phyloP scores from a whole-genome alignment of 2,113 vertebrate genomes.

The Alaudala cheleensis region DNA sequence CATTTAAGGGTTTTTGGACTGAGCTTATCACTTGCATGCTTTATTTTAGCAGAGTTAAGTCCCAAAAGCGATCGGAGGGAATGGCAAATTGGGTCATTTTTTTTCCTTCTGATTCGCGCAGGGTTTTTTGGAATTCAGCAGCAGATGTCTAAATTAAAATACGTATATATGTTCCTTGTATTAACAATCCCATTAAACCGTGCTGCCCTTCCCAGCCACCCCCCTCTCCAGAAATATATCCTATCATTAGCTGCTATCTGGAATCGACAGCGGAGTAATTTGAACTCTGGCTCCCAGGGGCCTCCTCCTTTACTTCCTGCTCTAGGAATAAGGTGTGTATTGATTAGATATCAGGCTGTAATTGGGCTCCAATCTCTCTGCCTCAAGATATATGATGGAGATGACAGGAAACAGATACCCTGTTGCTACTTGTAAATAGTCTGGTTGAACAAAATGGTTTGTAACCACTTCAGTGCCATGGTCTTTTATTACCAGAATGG shows the following conservation, averaged over 20 bases:
- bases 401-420: constrained; percentile 91
- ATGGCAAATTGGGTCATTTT: background rate
- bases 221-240: constrained; percentile 74
- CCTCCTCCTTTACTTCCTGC: constrained; percentile 94
- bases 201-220: constrained; percentile 28
- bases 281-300: constrained; percentile 91
- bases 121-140: constrained; percentile 28
- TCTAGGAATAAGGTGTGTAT: constrained; percentile 92
- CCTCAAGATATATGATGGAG: constrained; percentile 90
- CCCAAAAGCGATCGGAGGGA: background rate
- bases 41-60: background rate
- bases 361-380: constrained; percentile 91
- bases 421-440: constrained; percentile 91
- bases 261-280: constrained; percentile 91
- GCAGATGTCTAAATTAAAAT: constrained; percentile 63
- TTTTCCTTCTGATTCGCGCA: background rate
- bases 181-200: constrained; percentile 67
- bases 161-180: constrained; percentile 45
- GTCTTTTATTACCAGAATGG: constrained; percentile 7
- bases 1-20: background rate
- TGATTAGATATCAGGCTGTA: constrained; percentile 95
- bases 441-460: constrained; percentile 83
- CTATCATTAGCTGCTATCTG: constrained; percentile 92
- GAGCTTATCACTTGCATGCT: background rate
- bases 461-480: constrained; percentile 82